These are phyloP conservation scores for Poecilia picta DNA, from an alignment of 2,797 vertebrate species.

Conservation along the genomic window DNA sequence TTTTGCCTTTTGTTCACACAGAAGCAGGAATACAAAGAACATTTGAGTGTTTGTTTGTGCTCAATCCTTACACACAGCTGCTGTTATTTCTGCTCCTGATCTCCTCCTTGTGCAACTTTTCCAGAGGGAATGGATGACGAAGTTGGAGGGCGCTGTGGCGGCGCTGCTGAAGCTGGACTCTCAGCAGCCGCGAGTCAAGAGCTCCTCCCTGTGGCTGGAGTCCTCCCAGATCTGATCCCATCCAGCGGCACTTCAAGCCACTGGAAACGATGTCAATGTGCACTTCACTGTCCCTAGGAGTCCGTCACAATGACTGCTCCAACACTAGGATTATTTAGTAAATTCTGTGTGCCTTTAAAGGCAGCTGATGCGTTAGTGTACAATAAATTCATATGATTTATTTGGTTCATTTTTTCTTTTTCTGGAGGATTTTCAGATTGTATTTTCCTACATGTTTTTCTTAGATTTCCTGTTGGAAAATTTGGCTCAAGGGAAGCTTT, in stretches of 20 bases:
- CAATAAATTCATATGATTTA: constrained; percentile 60
- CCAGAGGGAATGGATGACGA: constrained; percentile 89
- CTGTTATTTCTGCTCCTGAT: neutral
- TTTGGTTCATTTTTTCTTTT: neutral
- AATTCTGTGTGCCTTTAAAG: constrained; percentile 51
- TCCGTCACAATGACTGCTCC: constrained; percentile 39
- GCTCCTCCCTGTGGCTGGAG: constrained; percentile 79
- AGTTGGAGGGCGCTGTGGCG: constrained; percentile 84
- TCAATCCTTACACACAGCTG: neutral
- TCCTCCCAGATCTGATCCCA: constrained; percentile 85
- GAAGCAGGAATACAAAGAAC: neutral
- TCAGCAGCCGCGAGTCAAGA: constrained; percentile 72
- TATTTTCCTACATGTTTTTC: neutral
- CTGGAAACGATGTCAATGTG: neutral
- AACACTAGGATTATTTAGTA: constrained; percentile 57
- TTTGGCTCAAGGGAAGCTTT: neutral
- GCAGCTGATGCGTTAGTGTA: constrained; percentile 49
- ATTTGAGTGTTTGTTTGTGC: no score
- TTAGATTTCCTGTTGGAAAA: neutral
- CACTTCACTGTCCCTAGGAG: constrained; percentile 38
- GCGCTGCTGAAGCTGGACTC: constrained; percentile 78
- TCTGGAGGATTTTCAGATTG: neutral
- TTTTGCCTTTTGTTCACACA: neutral
- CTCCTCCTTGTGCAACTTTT: constrained; percentile 28
- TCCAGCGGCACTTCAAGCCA: constrained; percentile 13